Evolutionary conservation across 2,888 invertebrate species (phyloP).

Genomic region (Aphodius sticticus): DNA sequence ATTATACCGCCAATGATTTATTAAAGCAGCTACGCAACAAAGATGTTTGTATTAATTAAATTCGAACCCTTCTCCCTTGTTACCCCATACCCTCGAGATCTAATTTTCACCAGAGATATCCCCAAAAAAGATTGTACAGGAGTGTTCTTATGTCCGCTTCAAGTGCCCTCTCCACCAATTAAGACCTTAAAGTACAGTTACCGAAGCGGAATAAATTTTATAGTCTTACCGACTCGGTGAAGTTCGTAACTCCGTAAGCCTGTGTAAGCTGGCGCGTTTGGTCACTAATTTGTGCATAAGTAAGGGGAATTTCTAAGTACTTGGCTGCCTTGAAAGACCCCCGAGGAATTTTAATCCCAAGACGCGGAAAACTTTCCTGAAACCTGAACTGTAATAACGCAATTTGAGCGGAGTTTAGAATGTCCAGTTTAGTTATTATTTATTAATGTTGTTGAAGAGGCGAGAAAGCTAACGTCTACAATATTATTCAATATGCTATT

Average conservation of each 20-base stretch:
- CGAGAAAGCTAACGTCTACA: neutral
- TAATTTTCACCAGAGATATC: neutral
- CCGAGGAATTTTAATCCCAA: constrained; percentile 36
- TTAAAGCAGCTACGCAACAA: constrained; percentile 36
- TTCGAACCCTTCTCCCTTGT: constrained; percentile 6
- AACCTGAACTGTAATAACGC: neutral
- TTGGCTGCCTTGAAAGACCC: constrained; percentile 37
- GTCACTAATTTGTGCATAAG: constrained; percentile 49
- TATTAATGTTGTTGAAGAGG: neutral
- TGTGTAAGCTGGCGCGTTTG: constrained; percentile 48
- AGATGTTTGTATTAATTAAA: constrained; percentile 21
- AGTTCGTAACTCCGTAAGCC: constrained; percentile 51
- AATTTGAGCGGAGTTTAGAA: neutral
- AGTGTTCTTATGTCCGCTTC: neutral
- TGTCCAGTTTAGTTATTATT: neutral
- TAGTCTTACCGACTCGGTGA: constrained; percentile 42
- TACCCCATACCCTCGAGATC: neutral
- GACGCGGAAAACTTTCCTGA: constrained; percentile 30
- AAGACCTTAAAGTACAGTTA: constrained; percentile 4
- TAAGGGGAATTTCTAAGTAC: constrained; percentile 41
- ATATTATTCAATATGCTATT: neutral
- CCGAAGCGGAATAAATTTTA: constrained; percentile 42
- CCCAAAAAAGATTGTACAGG: neutral
- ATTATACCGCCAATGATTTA: constrained; percentile 52
- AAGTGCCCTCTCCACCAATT: neutral